phyloP scores from a whole-genome alignment of 2,797 vertebrate species.

The Lepus oiostolus region DNA sequence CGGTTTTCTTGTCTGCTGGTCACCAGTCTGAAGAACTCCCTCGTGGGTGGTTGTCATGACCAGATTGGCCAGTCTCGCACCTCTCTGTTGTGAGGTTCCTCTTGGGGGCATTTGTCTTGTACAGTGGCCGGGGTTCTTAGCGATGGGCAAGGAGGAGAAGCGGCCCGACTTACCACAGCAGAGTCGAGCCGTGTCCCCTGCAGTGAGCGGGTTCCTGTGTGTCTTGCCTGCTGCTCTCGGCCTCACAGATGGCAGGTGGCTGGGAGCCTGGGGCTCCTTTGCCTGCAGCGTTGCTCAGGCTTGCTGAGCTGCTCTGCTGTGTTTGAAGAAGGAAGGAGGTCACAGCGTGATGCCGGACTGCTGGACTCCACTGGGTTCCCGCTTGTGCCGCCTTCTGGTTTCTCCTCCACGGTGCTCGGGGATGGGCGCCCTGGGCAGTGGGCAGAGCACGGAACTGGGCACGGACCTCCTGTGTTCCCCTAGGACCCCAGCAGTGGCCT shows the following conservation, averaged over 20 bases:
- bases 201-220: too few species aligned
- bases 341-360: background rate
- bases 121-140: background rate
- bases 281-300: background rate
- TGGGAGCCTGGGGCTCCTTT: background rate
- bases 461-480: too few species aligned
- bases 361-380: background rate
- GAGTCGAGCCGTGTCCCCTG: background rate
- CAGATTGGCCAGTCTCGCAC: background rate
- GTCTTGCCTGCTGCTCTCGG: background rate
- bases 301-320: background rate
- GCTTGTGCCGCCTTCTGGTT: background rate
- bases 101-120: background rate
- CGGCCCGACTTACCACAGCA: background rate
- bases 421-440: accelerated
- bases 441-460: background rate
- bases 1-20: background rate
- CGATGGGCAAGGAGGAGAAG: background rate
- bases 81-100: background rate
- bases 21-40: background rate
- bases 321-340: background rate
- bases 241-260: background rate
- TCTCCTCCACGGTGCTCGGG: background rate
- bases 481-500: background rate
- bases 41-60: background rate